Evolutionary conservation across 2,888 invertebrate species (phyloP), one percentile per base, ranked within the genome.

Genomic region (Caenorhabditis zanzibari): DNA sequence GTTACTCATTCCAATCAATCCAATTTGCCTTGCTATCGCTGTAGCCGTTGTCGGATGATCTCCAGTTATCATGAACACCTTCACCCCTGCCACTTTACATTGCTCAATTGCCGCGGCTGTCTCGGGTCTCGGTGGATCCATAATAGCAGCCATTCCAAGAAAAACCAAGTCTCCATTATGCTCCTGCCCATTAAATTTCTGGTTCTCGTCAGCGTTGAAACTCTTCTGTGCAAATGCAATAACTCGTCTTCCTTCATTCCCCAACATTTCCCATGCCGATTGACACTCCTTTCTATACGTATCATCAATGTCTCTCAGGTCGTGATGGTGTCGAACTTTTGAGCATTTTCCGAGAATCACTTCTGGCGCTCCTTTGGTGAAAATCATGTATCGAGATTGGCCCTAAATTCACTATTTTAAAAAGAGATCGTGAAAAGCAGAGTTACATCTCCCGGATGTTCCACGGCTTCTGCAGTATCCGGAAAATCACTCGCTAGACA

Each of bases 301-400:
- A 1, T 91, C 90, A 72, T 85, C 88, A 22, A 92, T 88, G n/a
- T 86, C 86, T 12, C 61, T 49, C 28, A 90, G 54, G 14, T 88
- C 89, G 28, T 88, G 88, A 6, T 86, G 85, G 44, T 87, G 82
- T 24, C 85, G 77, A 16, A 87, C 84, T 32, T 85, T 82, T 2
- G 80, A 80, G 54, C 92, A 92, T 26, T 85, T 83, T 38, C 85
- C 86, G 4, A 92, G 83, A 54, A 91, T 88, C 19, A 90, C 86
- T 74, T 91, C 91, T 0, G 92, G 92, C 2, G 92, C 92, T 26
- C 92, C 92, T 84, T 92, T 92, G 58, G 91, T 89, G 90, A 91
- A 90, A 4, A 91, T 85, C 28, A 89, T 86, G 71, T 77, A 90
- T 16, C 90, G 81, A 19, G 86, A 74, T 63, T 89, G 82, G 10